These are phyloP conservation scores for Panurus biarmicus DNA, from an alignment of 2,113 vertebrate species.

Conservation along the genomic window DNA sequence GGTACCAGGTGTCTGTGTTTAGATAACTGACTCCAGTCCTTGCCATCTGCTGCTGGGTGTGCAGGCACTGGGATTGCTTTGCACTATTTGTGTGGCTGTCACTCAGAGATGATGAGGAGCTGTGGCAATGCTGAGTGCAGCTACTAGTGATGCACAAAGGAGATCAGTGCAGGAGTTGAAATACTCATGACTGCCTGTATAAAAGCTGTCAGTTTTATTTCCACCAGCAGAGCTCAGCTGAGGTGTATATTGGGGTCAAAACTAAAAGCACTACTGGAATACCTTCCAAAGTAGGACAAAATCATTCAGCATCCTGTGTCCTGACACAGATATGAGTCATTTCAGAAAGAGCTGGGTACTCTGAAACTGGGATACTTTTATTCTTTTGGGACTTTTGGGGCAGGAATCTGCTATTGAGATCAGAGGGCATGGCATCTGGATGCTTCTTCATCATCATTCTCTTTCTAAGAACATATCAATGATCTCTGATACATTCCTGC, in stretches of 20 bases:
- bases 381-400: not conserved
- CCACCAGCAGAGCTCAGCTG: not conserved
- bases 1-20: not conserved
- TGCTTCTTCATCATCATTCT: not conserved
- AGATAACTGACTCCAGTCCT: not conserved
- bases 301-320: not conserved
- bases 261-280: not conserved
- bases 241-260: not conserved
- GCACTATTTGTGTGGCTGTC: not conserved
- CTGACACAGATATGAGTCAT: not conserved
- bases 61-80: not conserved
- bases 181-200: not conserved
- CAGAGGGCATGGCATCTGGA: not conserved
- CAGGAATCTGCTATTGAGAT: not conserved
- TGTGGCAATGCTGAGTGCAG: not conserved
- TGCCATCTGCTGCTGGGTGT: not conserved
- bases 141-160: not conserved
- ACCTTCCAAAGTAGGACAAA: not conserved
- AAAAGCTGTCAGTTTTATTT: slow-evolving; percentile 3
- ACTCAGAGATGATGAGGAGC: not conserved
- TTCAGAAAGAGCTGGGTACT: not conserved
- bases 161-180: not conserved
- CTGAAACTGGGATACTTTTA: not conserved
- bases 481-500: not conserved
- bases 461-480: not conserved